Evolutionary conservation across 2,888 invertebrate species (phyloP).

Genomic region (Nomada flava): DNA sequence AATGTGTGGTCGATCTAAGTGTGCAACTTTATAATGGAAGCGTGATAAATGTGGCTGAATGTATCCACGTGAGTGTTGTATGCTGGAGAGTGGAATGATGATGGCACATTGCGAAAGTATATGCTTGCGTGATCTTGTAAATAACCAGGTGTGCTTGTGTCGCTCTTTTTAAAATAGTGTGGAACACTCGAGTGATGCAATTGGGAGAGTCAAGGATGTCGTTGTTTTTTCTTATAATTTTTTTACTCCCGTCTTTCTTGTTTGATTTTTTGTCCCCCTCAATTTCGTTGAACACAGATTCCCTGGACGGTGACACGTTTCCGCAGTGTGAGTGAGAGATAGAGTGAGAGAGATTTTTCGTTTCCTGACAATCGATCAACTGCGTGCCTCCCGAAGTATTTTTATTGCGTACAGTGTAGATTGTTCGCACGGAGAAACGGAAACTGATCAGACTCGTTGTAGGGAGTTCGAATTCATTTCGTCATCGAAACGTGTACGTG

Average conservation of each 20-base stretch:
- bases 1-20: conserved; percentile 72
- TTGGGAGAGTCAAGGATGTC: conserved; percentile 45
- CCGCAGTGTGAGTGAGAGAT: no score
- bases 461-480: no score
- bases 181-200: conserved; percentile 43
- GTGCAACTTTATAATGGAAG: conserved; percentile 63
- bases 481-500: no score
- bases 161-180: conserved; percentile 37
- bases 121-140: conserved; percentile 68
- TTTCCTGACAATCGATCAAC: no score
- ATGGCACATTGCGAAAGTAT: conserved; percentile 46
- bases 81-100: conserved; percentile 42
- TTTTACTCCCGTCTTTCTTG: background rate
- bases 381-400: no score
- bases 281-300: no score
- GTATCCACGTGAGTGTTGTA: conserved; percentile 65
- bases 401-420: no score
- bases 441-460: no score
- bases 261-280: no score
- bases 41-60: conserved; percentile 65
- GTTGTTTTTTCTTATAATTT: conserved; percentile 8
- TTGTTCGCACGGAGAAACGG: no score
- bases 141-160: conserved; percentile 70
- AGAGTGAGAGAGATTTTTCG: no score
- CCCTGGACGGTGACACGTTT: no score